Evolutionary conservation across 2,113 vertebrate species (phyloP).

Genomic region (Notechis scutatus): DNA sequence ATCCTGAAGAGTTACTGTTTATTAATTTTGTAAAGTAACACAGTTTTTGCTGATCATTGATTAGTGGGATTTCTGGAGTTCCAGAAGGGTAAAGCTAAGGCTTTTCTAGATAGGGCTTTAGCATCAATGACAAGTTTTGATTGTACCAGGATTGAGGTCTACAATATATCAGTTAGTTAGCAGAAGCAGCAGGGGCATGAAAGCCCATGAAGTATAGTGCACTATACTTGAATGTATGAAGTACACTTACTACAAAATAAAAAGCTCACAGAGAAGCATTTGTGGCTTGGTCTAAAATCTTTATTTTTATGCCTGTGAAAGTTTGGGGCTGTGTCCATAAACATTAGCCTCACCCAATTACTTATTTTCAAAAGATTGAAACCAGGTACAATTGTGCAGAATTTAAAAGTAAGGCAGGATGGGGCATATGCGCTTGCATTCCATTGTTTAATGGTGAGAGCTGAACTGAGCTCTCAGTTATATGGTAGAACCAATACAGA

Average conservation of each 20-base stretch:
- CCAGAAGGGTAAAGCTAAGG: background rate
- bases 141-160: background rate
- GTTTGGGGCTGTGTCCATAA: background rate
- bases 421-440: background rate
- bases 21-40: background rate
- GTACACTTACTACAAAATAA: background rate
- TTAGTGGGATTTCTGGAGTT: background rate
- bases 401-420: background rate
- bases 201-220: background rate
- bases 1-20: background rate
- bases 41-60: background rate
- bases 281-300: background rate
- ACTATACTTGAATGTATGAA: background rate
- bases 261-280: background rate
- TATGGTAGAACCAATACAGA: background rate
- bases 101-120: background rate
- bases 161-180: background rate
- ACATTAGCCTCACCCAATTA: background rate
- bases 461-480: background rate
- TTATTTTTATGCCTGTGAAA: background rate
- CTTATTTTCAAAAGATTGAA: background rate
- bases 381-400: background rate
- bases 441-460: background rate
- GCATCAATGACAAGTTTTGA: background rate
- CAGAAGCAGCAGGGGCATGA: background rate